Conservation (phyloP, 2,113 vertebrate genomes). For the Entelurus aequoreus region DNA sequence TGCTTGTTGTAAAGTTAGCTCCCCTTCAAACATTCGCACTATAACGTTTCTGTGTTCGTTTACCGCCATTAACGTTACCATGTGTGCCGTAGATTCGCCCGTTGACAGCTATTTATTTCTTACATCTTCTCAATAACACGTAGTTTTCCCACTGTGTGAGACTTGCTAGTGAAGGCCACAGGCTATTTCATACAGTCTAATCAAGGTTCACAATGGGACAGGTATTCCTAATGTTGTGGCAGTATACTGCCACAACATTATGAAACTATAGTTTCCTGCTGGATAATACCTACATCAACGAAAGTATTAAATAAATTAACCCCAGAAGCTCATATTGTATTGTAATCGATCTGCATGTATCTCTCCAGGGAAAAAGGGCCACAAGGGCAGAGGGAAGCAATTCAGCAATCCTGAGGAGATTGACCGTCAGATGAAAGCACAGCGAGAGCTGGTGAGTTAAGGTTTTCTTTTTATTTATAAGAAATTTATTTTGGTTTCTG, state of each 20-base stretch:
- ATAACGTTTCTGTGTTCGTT: not conserved
- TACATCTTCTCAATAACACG: too few relatives aligned
- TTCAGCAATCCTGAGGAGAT: conserved; percentile 80
- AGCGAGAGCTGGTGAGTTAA: conserved; percentile 68
- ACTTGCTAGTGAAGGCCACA: too few relatives aligned
- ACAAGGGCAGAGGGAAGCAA: conserved; percentile 78
- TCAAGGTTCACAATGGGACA: too few relatives aligned
- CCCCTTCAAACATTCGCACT: not conserved
- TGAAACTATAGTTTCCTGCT: too few relatives aligned
- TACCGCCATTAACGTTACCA: not conserved
- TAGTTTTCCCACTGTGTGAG: too few relatives aligned
- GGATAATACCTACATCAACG: too few relatives aligned
- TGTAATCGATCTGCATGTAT: not conserved
- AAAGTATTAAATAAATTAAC: too few relatives aligned
- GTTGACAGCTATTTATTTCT: not conserved
- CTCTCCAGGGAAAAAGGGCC: conserved; percentile 69
- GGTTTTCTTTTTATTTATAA: not conserved
- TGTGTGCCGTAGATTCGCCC: not conserved
- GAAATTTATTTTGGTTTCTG: not conserved
- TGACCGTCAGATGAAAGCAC: conserved; percentile 73
- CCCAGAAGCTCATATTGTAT: not conserved
- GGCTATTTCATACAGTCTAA: too few relatives aligned
- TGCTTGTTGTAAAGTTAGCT: not conserved
- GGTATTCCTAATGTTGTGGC: too few relatives aligned
- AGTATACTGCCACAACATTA: too few relatives aligned